Conservation (phyloP, 2,888 invertebrate species). For the Drosophila ochracea region DNA sequence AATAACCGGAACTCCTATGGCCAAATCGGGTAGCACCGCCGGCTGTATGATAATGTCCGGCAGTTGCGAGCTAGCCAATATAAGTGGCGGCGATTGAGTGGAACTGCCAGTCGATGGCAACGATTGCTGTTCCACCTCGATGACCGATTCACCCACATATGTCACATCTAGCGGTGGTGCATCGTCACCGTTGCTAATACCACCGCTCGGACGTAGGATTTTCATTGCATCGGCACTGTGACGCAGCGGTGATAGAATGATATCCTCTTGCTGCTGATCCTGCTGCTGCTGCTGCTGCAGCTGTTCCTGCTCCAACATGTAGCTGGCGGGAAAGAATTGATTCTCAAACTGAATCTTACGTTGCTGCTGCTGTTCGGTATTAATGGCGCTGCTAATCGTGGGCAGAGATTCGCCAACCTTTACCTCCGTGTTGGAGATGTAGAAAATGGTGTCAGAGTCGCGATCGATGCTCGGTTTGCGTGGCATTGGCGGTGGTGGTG, state of each 20-base stretch:
- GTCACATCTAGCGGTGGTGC: conserved; percentile 84
- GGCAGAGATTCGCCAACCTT: conserved; percentile 85
- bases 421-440: conserved; percentile 85
- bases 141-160: conserved; percentile 85
- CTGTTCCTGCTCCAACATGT: conserved; percentile 60
- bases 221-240: conserved; percentile 83
- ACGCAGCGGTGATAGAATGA: conserved; percentile 82
- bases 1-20: conserved; percentile 85
- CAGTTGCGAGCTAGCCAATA: conserved; percentile 35
- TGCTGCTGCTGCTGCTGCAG: conserved; percentile 51
- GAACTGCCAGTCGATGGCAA: conserved; percentile 50
- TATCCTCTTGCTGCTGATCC: conserved; percentile 82
- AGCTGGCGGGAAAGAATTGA: conserved; percentile 84
- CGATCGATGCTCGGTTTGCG: conserved; percentile 78
- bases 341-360: conserved; percentile 80
- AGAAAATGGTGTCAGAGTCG: conserved; percentile 85
- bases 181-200: conserved; percentile 40
- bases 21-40: conserved; percentile 84
- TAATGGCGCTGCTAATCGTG: conserved; percentile 47
- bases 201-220: conserved; percentile 67
- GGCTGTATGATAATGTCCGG: conserved; percentile 85
- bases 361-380: conserved; percentile 53
- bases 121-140: conserved; percentile 84
- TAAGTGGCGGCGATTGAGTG: conserved; percentile 24
- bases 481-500: conserved; percentile 72